phyloP scores from a whole-genome alignment of 1,140 invertebrate species.

The Sarcophaga peregrina region DNA sequence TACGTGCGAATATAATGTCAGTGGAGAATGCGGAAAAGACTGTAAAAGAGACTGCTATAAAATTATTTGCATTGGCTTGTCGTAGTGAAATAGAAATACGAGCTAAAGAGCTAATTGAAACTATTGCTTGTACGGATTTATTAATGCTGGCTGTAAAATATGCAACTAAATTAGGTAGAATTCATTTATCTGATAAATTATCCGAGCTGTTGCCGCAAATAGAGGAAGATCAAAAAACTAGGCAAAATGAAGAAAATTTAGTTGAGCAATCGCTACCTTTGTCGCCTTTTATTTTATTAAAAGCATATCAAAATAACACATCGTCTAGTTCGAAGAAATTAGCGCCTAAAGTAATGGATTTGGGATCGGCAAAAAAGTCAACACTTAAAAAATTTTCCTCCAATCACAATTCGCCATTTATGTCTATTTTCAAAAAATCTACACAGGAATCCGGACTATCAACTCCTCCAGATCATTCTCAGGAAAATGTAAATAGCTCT shows the following conservation, averaged over 20 bases:
- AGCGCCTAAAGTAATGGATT: conserved; percentile 58
- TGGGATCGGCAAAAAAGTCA: conserved; percentile 54
- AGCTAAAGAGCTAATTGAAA: conserved; percentile 86
- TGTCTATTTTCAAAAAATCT: conserved; percentile 36
- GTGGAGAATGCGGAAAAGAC: conserved; percentile 73
- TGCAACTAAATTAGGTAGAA: conserved; percentile 79
- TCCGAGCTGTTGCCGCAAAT: conserved; percentile 61
- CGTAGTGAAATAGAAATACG: conserved; percentile 85
- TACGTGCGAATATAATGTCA: conserved; percentile 73
- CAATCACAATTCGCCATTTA: conserved; percentile 30
- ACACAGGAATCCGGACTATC: conserved; percentile 1
- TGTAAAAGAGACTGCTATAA: conserved; percentile 83
- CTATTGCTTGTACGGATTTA: conserved; percentile 81
- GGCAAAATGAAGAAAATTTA: conserved; percentile 54
- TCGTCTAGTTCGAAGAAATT: conserved; percentile 36
- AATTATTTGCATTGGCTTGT: conserved; percentile 86
- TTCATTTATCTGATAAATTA: conserved; percentile 82
- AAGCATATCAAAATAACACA: conserved; percentile 43
- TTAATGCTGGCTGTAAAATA: conserved; percentile 89
- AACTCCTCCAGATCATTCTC: conserved; percentile 14
- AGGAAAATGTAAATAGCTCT: conserved; percentile 31
- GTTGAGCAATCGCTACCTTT: conserved; percentile 54
- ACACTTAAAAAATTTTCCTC: conserved; percentile 54
- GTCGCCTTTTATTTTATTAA: conserved; percentile 50
- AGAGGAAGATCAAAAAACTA: conserved; percentile 58